Base-by-base conservation (phyloP, 2,113 vertebrate species). In the Tautogolabrus adspersus region DNA sequence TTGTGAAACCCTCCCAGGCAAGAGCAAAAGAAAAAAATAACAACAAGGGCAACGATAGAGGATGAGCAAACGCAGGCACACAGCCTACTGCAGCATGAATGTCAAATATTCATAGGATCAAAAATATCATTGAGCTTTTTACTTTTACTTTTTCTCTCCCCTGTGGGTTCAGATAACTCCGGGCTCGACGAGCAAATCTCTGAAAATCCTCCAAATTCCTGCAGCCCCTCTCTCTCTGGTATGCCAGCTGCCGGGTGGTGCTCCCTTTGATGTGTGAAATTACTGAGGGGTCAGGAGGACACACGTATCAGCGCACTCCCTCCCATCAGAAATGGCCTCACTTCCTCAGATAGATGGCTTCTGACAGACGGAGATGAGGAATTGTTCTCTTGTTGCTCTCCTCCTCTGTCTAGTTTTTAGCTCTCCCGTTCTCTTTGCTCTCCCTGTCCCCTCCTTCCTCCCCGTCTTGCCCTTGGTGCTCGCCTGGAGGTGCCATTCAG, bases 81-180 rank as follows among this genome's bases (percentile, higher is more conserved):
- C 47, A 87, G 79, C 83, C 85, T 51, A 66, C 79, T 87, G 88
- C 82, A 66, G 87, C 87, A 86, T 90, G 88, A 92, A 93, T 91
- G 90, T 93, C 91, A 94, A 93, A 93, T 92, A 93, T 93, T 92
- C 90, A 90, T 79, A 72, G 89, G 89, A 93, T 92, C 89, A 93
- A 92, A 94, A 93, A 93, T 92, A 92, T 93, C 88, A 92, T 88
- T 87, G 87, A 87, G 84, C 84, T 92, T 91, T 34, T 90, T 89
- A 86, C 86, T 91, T 88, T 88, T 71, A 87, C 84, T 87, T 82
- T 80, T 75, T 72, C 80, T 78, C 80, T 71, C 80, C 89, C 88
- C 83, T 60, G 71, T 86, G 88, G 87, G 80, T 85, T 88, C 88
- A 91, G 90, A 93, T 91, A 92, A 92, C 87, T 92, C 87, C 63